Evolutionary conservation across 2,113 vertebrate genomes (phyloP).

Genomic region (Chloroceryle aenea): DNA sequence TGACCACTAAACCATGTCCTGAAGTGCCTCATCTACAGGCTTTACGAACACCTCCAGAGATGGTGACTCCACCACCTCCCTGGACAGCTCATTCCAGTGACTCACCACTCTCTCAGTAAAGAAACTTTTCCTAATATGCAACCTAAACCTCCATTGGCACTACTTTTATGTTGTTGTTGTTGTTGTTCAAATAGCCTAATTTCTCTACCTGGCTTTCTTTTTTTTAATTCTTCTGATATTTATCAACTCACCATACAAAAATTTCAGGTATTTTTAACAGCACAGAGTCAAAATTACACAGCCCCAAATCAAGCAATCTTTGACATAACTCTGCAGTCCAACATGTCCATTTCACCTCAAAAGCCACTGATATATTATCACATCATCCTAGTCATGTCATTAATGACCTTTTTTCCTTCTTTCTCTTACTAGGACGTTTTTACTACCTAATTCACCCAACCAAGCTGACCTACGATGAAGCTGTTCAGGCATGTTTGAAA

Average conservation of each 20-base stretch:
- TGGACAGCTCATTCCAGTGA: too few species aligned
- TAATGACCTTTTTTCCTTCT: neutral
- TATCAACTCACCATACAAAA: neutral
- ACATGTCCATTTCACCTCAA: neutral
- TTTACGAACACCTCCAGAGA: too few species aligned
- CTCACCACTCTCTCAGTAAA: too few species aligned
- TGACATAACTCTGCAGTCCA: neutral
- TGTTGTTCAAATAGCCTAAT: neutral
- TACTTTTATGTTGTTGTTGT: neutral
- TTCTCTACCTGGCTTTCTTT: neutral
- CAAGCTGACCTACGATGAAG: constrained; percentile 88
- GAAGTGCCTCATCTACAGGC: too few species aligned
- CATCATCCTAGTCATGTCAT: accelerated
- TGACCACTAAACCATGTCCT: too few species aligned
- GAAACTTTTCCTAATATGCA: too few species aligned
- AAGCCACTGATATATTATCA: accelerated
- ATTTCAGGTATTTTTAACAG: neutral
- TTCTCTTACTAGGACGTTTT: constrained; percentile 79
- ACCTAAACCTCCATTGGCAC: too few species aligned
- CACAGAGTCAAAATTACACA: accelerated
- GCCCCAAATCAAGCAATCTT: neutral
- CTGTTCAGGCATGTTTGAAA: constrained; percentile 85
- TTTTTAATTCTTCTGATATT: accelerated
- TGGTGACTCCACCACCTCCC: too few species aligned
- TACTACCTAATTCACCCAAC: constrained; percentile 91